Base-by-base conservation (phyloP, 2,888 invertebrate genomes). In the Megaustenia siamemsis region DNA sequence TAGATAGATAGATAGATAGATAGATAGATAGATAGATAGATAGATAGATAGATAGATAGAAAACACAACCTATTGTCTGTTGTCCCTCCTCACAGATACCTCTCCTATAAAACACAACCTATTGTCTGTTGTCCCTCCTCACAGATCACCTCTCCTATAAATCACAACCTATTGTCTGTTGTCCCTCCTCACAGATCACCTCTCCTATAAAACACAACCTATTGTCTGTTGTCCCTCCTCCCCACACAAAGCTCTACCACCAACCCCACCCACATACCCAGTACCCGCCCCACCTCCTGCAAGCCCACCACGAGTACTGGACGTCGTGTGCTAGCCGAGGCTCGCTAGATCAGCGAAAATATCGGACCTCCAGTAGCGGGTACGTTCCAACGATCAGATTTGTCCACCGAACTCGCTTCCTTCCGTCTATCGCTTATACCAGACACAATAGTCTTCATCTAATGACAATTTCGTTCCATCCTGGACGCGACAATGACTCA, bases 321-420 rank as follows among this genome's bases (percentile, higher is more conserved):
- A n/a, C 49, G 3, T 28, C 43, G 56, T 66, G 60, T 28, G 45
- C 49, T 32, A 21, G 1, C 24, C 66, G n/a, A 40, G 32, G 21
- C 78, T 28, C 79, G 66, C 79, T 68, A 24, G 45, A 40, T 79
- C 79, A 63, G 63, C 68, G 63, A 66, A 60, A 79, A 45, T 79
- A 32, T 66, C 49, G 43, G 63, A 28, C 68, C 68, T 35, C 3
- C 1, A 43, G 45, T 5, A 28, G 15, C 32, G 63, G 28, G 73
- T n/a, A 10, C 12, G 45, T 49, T 45, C 15, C 0, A 49, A 18
- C 3, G 32, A 28, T 49, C 15, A 18, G 32, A 32, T 69, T 69
- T 24, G 38, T 24, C 3, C 32, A 1, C 4, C 4, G 12, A n/a
- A 18, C 5, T 69, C 40, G 32, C 21, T 63, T 63, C 6, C 32